Evolutionary conservation across 2,888 invertebrate species (phyloP), one percentile per base, ranked within the genome.

Genomic region (Cataglyphis cursor): DNA sequence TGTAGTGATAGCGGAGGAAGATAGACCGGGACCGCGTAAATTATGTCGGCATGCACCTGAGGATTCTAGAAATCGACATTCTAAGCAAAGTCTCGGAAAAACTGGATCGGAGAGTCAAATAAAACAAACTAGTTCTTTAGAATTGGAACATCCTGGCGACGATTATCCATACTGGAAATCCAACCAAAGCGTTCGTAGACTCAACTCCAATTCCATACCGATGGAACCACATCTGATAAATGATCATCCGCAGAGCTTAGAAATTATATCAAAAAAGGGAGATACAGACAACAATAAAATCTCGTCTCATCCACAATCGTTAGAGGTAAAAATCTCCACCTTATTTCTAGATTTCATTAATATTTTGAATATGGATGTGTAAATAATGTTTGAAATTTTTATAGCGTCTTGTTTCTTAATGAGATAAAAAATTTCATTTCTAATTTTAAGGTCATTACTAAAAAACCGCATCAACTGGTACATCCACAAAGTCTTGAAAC

Each of bases 121-220:
- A 82, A 96, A 96, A 89, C 96, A 95, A 85, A 96, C 96, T 9
- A 96, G 96, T 57, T 96, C 96, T 1, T 93, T 96, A 31, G 96
- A 97, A 90, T 93, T 96, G 78, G 94, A 94, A 76, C 92, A 93
- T 68, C 92, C 93, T 70, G 90, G 89, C 3, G 94, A 94, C 48
- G 94, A 94, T 83, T 94, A 92, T 88, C 90, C 93, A 28, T 94
- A 93, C 51, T 95, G 94, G 94, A 94, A 94, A 51, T 94, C 92
- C 1, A 94, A 94, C 88, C 94, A 94, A 83, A 94, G 93, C 76
- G 93, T 94, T 9, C 86, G 93, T n/a, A 89, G 94, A 80, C 88
- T 93, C 15, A 92, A 93, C 86, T 94, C 94, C 3, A 93, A 92
- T 87, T 94, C 93, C 0, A 93, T 94, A 85, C 93, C 93, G 1